Evolutionary conservation across 2,888 invertebrate genomes (phyloP).

Genomic region (Onthophagus sagittarius): DNA sequence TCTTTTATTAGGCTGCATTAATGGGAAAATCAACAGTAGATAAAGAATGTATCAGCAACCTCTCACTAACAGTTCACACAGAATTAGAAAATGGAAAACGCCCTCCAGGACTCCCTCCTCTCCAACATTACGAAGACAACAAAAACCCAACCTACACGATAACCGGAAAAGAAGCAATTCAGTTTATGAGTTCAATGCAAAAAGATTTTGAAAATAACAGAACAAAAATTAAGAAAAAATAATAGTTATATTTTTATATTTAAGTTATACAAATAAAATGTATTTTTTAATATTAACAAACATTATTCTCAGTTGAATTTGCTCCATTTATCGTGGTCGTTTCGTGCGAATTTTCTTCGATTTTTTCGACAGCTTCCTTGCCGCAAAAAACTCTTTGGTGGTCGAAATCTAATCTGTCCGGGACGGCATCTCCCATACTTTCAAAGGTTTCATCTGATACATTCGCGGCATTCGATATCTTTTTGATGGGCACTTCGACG

Average conservation of each 20-base stretch:
- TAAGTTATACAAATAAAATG: neutral
- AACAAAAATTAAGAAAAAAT: slow-evolving; percentile 24
- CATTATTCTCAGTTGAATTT: neutral
- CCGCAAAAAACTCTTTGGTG: slow-evolving; percentile 40
- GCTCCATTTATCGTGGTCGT: neutral
- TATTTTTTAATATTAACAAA: neutral
- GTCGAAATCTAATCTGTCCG: slow-evolving; percentile 42
- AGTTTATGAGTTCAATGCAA: slow-evolving; percentile 27
- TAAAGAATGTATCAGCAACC: slow-evolving; percentile 14
- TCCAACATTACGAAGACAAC: slow-evolving; percentile 9
- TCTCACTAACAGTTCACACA: slow-evolving; percentile 26
- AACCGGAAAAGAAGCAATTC: slow-evolving; percentile 27
- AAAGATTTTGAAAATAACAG: slow-evolving; percentile 28
- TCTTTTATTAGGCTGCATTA: slow-evolving; percentile 13
- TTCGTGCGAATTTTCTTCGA: neutral
- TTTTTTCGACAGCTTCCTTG: slow-evolving; percentile 26
- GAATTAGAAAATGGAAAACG: slow-evolving; percentile 24
- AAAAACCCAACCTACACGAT: slow-evolving; percentile 14
- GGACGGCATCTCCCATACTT: slow-evolving; percentile 45
- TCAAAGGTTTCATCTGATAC: slow-evolving; percentile 46
- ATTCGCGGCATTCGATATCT: slow-evolving; percentile 37
- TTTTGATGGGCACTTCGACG: slow-evolving; percentile 41
- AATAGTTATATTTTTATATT: neutral
- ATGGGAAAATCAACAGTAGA: slow-evolving; percentile 20
- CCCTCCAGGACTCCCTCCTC: slow-evolving; percentile 25